Conservation (phyloP, 1,140 invertebrate species). For the Diorhabda elongata region DNA sequence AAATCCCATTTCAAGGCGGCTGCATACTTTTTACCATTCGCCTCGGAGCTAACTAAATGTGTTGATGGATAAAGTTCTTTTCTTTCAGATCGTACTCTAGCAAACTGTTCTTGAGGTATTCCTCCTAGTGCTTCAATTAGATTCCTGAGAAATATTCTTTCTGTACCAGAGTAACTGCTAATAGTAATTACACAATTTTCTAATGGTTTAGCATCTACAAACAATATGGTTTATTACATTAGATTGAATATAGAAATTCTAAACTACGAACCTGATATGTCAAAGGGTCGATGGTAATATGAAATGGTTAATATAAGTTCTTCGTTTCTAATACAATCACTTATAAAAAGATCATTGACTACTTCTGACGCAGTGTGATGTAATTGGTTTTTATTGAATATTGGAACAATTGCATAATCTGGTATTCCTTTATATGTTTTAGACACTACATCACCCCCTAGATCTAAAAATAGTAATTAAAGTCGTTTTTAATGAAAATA, state of each 20-base stretch:
- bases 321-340: constrained; percentile 59
- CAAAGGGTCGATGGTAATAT: constrained; percentile 63
- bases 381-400: constrained; percentile 21
- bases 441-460: constrained; percentile 41
- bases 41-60: constrained; percentile 70
- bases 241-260: neutral
- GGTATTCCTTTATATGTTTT: constrained; percentile 49
- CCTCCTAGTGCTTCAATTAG: constrained; percentile 69
- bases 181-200: constrained; percentile 69
- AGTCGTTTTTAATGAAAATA: neutral
- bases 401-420: constrained; percentile 58
- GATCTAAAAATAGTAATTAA: neutral
- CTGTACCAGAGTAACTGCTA: constrained; percentile 67
- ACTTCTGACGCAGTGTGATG: constrained; percentile 45
- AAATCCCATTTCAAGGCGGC: constrained; percentile 81
- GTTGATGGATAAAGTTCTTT: constrained; percentile 59
- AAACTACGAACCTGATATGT: constrained; percentile 31
- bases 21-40: constrained; percentile 74
- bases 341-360: constrained; percentile 57
- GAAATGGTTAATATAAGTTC: constrained; percentile 54
- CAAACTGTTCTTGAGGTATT: constrained; percentile 63
- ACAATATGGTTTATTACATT: constrained; percentile 15
- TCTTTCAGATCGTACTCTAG: constrained; percentile 51
- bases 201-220: constrained; percentile 53
- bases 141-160: constrained; percentile 66